Percentiles rank a stretch among this genome's conserved stretches.
Conservation (phyloP, 2,888 invertebrate genomes). For the Pseudolycoriella hygida region DNA sequence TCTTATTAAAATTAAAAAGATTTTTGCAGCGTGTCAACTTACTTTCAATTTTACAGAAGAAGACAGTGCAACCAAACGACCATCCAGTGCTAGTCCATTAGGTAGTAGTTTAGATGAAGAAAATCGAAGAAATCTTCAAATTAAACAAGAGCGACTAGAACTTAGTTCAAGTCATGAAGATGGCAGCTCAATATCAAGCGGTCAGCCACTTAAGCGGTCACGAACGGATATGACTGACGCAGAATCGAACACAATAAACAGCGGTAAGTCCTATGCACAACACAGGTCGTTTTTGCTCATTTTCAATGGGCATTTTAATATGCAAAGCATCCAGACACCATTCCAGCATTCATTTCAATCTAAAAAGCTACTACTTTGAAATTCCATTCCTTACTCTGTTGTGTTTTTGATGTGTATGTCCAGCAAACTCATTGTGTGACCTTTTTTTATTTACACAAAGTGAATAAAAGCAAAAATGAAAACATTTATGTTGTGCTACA, state of each 20-base stretch:
- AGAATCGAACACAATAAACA: conserved; percentile 79
- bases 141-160: conserved; percentile 51
- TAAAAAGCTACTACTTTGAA: too few relatives aligned
- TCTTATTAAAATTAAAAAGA: too few relatives aligned
- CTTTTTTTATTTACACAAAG: too few relatives aligned
- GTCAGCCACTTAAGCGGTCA: conserved; percentile 45
- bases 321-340: too few relatives aligned
- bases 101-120: conserved; percentile 19
- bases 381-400: too few relatives aligned
- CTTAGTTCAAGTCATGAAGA: conserved; percentile 43
- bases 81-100: conserved; percentile 35
- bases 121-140: conserved; percentile 26
- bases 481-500: too few relatives aligned
- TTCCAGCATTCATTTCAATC: too few relatives aligned
- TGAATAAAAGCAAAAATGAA: too few relatives aligned
- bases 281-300: too few relatives aligned
- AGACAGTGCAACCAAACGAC: conserved; percentile 40
- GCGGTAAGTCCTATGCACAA: conserved; percentile 70
- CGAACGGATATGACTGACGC: conserved; percentile 73
- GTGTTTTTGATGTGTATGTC: too few relatives aligned
- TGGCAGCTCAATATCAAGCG: conserved; percentile 19
- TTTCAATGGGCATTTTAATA: neutral
- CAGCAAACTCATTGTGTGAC: too few relatives aligned
- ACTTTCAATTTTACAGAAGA: conserved; percentile 31
- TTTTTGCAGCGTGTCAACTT: too few relatives aligned